phyloP scores from a whole-genome alignment of 2,888 invertebrate genomes.

The Ophioninae sp. region DNA sequence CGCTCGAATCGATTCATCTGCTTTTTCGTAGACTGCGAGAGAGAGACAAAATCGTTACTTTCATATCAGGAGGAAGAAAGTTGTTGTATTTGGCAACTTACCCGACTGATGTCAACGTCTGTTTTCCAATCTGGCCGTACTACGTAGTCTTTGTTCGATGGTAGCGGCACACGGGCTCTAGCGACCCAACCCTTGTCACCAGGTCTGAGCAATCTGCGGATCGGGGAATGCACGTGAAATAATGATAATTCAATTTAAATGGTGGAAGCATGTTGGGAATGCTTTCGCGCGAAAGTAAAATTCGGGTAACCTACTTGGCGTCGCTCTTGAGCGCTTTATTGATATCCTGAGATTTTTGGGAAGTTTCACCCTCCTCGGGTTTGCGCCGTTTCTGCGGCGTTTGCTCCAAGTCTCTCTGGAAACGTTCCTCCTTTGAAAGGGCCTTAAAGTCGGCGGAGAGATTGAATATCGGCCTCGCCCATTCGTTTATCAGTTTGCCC shows the following conservation, averaged over 20 bases:
- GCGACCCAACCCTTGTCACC: constrained; percentile 98
- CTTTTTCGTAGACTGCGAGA: constrained; percentile 85
- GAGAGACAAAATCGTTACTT: constrained; percentile 1
- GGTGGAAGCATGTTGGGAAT: not conserved
- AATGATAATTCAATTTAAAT: not conserved
- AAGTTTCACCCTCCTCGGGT: constrained; percentile 81
- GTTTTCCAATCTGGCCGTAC: constrained; percentile 95
- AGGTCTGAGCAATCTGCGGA: constrained; percentile 88
- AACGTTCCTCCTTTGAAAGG: constrained; percentile 95
- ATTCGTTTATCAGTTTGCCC: constrained; percentile 96
- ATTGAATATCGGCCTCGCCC: constrained; percentile 99
- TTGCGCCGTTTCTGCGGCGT: constrained; percentile 84
- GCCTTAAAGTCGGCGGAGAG: constrained; percentile 95
- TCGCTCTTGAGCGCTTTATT: constrained; percentile 85
- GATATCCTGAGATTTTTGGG: constrained; percentile 83
- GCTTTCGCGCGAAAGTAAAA: not conserved
- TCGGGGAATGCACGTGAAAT: not conserved
- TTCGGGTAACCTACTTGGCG: constrained; percentile 82
- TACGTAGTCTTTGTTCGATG: constrained; percentile 98
- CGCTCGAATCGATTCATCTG: constrained; percentile 95
- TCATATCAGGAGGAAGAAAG: not conserved
- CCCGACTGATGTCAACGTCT: constrained; percentile 92
- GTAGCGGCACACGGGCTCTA: constrained; percentile 96
- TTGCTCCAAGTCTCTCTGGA: constrained; percentile 95
- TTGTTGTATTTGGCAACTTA: constrained; percentile 40